Evolutionary conservation across 2,797 vertebrate species (phyloP).

Genomic region (Chloroceryle inda): DNA sequence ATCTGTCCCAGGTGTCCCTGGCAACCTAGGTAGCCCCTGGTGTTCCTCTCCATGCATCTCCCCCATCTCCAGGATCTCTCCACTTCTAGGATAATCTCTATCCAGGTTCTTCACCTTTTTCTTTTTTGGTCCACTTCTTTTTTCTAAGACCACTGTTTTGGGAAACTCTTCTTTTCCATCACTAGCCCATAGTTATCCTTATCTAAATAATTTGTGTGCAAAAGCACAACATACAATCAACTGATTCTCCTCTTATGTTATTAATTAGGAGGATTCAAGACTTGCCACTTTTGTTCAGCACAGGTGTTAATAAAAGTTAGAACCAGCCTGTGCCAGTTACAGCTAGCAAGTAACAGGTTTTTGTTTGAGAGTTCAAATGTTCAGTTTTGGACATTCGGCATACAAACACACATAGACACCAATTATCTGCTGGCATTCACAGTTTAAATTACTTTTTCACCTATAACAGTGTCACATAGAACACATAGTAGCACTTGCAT

Average conservation of each 20-base stretch:
- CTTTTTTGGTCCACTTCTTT: not conserved
- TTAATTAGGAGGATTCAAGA: not conserved
- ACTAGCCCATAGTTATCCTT: not conserved
- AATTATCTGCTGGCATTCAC: not conserved
- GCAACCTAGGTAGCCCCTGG: accelerated
- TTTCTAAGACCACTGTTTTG: not conserved
- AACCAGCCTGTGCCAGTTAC: not conserved
- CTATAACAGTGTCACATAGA: not conserved
- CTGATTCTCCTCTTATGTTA: not conserved
- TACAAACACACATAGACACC: not conserved
- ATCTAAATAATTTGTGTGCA: not conserved
- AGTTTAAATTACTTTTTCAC: not conserved
- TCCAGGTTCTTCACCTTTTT: not conserved
- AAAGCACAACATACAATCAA: not conserved
- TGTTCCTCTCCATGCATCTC: accelerated
- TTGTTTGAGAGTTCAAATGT: not conserved
- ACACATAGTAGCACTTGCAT: not conserved
- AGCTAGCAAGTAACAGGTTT: not conserved
- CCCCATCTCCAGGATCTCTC: accelerated
- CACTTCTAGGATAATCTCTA: not conserved
- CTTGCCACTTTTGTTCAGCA: not conserved
- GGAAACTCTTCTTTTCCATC: not conserved
- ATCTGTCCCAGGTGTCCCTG: not conserved
- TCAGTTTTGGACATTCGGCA: not conserved
- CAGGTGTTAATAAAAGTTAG: not conserved